Percentiles rank a stretch among this genome's conserved stretches.
Conservation (phyloP, 2,113 vertebrate genomes). For the Casuarius casuarius region DNA sequence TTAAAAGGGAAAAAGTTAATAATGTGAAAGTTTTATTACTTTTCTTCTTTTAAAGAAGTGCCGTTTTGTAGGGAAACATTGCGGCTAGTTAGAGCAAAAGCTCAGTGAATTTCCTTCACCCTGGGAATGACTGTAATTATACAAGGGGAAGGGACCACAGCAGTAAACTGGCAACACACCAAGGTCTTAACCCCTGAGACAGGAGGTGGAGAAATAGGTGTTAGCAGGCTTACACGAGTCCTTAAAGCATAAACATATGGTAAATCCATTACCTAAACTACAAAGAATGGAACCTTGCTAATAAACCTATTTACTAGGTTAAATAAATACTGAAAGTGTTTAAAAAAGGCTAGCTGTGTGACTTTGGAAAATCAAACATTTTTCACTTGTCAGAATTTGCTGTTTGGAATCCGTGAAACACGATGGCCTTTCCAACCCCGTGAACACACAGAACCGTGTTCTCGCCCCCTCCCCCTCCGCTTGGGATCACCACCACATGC, state of each 20-base stretch:
- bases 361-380: constrained; percentile 75
- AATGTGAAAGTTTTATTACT: constrained; percentile 90
- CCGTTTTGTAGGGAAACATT: constrained; percentile 76
- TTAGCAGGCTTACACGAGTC: constrained; percentile 70
- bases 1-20: constrained; percentile 87
- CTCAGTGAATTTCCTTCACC: constrained; percentile 88
- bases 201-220: constrained; percentile 79
- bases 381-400: constrained; percentile 81
- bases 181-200: constrained; percentile 78
- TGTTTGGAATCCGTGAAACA: constrained; percentile 74
- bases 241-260: constrained; percentile 84
- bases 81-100: constrained; percentile 80
- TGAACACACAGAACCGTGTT: constrained; percentile 41
- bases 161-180: constrained; percentile 70
- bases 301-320: constrained; percentile 86
- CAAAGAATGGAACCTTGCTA: constrained; percentile 82
- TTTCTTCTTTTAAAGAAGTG: constrained; percentile 82
- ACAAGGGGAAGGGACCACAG: constrained; percentile 68
- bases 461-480: not conserved
- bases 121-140: constrained; percentile 81
- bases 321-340: constrained; percentile 82
- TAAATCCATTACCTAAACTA: constrained; percentile 83
- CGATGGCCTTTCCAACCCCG: constrained; percentile 47
- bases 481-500: not conserved
- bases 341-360: constrained; percentile 75